Evolutionary conservation across 2,888 invertebrate species (phyloP), one percentile per base, ranked within the genome.

Genomic region (Platypus cylindrus): DNA sequence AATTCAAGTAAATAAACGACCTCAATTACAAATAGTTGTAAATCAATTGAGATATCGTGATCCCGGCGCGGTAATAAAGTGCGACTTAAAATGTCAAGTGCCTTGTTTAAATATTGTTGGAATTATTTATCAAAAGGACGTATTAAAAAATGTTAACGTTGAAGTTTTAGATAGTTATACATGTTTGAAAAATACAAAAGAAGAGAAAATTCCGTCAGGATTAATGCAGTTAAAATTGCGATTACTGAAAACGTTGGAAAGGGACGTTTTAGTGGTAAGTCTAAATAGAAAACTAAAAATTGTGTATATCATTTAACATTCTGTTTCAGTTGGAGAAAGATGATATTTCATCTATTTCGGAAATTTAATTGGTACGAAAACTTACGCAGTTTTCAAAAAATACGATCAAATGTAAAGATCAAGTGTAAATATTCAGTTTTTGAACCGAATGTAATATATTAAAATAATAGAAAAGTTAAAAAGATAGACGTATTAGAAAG

Each of bases 131-230:
- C 49, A 48, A 30, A 53, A 55, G 30, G 48, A 53, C 31, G 50
- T 50, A 43, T 51, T 53, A 26, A 59, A 59, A 36, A 46, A 45
- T 16, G 51, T 65, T 30, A 53, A 62, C 45, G 50, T 67, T 27
- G 66, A 67, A 49, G 46, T 66, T n/a, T 47, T 66, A 29, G 63
- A 66, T 48, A 52, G 59, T 9, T 50, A 49, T 24, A 60, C 58
- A 5, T 56, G 56, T 35, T 48, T 66, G 15, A 59, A 53, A 48
- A 58, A 60, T 48, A 53, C 50, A 5, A n/a, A n/a, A n/a, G n/a
- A n/a, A n/a, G 45, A 51, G 11, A 30, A 40, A 36, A 35, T 44
- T 15, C 61, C 61, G 9, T 51, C 53, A 36, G 66, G 67, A 2
- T 41, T 59, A 2, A 62, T 65, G 62, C 52, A 57, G 9, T 47